A percentile compares a stretch with the other conserved stretches of the same genome.
phyloP scores from a whole-genome alignment of 2,888 invertebrate genomes.

The Chalcosyrphus nemorum region DNA sequence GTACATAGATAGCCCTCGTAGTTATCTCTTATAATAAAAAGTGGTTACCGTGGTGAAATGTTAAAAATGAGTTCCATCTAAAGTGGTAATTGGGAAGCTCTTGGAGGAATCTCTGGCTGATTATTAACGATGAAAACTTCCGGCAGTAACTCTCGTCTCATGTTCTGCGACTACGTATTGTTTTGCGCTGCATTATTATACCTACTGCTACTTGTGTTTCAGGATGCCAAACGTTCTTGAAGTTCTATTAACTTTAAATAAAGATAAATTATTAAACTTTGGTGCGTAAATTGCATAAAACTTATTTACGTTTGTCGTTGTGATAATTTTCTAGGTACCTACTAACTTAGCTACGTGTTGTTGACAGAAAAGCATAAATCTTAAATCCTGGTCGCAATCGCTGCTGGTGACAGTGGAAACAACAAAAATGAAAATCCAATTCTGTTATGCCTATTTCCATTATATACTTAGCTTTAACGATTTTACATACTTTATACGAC shows the following conservation, averaged over 20 bases:
- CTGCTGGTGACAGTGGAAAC: background rate
- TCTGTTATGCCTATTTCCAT: background rate
- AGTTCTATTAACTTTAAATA: conserved; percentile 17
- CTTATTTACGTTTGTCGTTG: background rate
- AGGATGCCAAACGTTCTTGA: background rate
- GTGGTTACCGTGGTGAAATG: conserved; percentile 17
- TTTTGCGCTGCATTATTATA: background rate
- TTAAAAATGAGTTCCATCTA: conserved; percentile 19
- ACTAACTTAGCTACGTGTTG: background rate
- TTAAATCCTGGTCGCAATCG: background rate
- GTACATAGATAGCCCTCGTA: too few relatives aligned
- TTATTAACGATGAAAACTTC: conserved; percentile 10
- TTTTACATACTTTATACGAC: background rate
- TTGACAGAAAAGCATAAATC: background rate
- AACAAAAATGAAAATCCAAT: background rate
- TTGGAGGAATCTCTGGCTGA: conserved; percentile 1
- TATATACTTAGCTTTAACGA: background rate
- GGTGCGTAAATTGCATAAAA: background rate
- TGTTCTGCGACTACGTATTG: background rate
- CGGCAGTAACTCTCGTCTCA: background rate
- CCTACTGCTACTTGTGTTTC: background rate
- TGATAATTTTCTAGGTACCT: background rate
- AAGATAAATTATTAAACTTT: background rate
- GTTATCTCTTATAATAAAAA: conserved; percentile 4
- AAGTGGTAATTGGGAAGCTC: conserved; percentile 20